phyloP scores from a whole-genome alignment of 2,113 vertebrate species.

The Lepus europaeus region DNA sequence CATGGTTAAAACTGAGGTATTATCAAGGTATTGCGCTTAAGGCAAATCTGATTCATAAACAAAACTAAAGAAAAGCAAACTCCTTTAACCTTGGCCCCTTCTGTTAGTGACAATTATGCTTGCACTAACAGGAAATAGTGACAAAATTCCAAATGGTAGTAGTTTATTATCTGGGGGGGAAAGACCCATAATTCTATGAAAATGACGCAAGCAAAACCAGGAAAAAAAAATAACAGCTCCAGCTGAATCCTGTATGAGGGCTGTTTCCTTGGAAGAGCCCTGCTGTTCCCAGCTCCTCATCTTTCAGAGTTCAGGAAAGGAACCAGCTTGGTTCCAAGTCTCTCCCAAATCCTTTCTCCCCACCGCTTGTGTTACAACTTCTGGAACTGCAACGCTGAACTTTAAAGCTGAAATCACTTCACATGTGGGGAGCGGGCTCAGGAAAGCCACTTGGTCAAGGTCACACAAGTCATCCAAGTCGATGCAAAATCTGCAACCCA shows the following conservation, averaged over 20 bases:
- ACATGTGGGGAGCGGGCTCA: background rate
- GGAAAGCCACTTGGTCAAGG: background rate
- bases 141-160: background rate
- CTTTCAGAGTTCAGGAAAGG: background rate
- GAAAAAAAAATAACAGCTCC: background rate
- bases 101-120: background rate
- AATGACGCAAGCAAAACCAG: background rate
- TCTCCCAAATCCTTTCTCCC: background rate
- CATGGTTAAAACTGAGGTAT: background rate
- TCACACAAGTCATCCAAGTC: background rate
- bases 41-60: constrained; percentile 14
- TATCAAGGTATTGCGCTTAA: background rate
- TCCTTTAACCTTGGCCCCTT: constrained; percentile 11
- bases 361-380: background rate
- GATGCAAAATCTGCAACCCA: background rate
- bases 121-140: constrained; percentile 13
- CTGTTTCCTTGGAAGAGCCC: background rate
- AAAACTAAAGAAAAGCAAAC: background rate
- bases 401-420: background rate
- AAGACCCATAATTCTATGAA: background rate
- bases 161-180: background rate
- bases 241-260: background rate
- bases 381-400: background rate
- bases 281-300: background rate
- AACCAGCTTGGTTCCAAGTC: background rate